Evolutionary conservation across 2,797 vertebrate genomes (phyloP), one percentile per base, ranked within the genome.

Genomic region (Pseudotriccus pelzelni): DNA sequence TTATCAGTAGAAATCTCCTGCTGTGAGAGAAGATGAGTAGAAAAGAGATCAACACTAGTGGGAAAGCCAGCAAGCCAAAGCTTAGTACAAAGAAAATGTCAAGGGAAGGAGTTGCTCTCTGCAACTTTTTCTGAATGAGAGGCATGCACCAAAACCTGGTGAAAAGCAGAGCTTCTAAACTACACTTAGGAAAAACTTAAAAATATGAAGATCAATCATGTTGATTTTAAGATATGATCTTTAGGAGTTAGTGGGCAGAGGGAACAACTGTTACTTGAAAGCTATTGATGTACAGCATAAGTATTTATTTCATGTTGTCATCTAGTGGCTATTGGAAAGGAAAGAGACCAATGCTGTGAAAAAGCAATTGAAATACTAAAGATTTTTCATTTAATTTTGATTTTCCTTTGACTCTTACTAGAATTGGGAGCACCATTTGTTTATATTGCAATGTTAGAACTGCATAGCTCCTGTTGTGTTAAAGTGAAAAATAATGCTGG

Each of bases 341-440:
- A 69, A 83, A 88, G 36, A 88, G 36, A 83, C 14, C 22, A 73
- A 52, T 43, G 12, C 9, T 49, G 7, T 73, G 36, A 59, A 77
- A 28, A 84, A 80, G 23, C 12, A 44, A 56, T 12, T 83, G 44
- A 86, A 86, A 75, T 59, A 34, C 12, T 41, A 49, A 24, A 68
- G 22, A 87, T 72, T 88, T 92, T 80, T 58, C 2, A 47, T 76
- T 84, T 91, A 50, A 39, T 77, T 79, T 82, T 91, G 24, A 22
- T 39, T 86, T 83, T 36, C 7, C 3, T 86, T 87, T 87, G 23
- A 47, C 27, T 72, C 19, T 23, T 89, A 19, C 7, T 11, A 32
- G 19, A 15, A 41, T 10, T 68, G 27, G 20, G 21, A 58, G 25
- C 15, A 52, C 22, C 56, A 11, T 68, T 79, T 63, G 18, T 58